Percentiles rank a stretch among this genome's conserved stretches.
Conservation (phyloP, 2,113 vertebrate species). For the Symphodus melops region DNA sequence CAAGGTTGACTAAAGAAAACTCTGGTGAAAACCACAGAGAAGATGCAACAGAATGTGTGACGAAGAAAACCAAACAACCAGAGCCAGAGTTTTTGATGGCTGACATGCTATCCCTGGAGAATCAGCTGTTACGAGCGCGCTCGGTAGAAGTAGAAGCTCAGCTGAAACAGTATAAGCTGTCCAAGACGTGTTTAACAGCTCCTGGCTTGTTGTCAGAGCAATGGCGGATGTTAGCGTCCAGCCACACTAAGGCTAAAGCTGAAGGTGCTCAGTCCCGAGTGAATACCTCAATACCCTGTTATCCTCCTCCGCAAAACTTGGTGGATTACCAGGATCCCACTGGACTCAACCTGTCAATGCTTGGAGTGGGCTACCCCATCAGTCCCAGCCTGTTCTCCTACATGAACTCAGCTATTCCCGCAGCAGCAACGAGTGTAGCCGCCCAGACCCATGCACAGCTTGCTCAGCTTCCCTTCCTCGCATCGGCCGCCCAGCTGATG, state of each 20-base stretch:
- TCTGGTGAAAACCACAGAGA: constrained; percentile 12
- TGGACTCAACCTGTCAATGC: constrained; percentile 90
- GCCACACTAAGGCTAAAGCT: constrained; percentile 73
- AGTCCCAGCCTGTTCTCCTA: constrained; percentile 92
- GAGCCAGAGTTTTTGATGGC: constrained; percentile 87
- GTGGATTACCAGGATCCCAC: constrained; percentile 89
- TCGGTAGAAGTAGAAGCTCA: constrained; percentile 85
- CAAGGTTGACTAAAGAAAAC: constrained; percentile 45
- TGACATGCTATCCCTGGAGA: constrained; percentile 87
- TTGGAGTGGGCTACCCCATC: constrained; percentile 92
- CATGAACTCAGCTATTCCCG: constrained; percentile 86
- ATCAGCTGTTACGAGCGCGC: constrained; percentile 79
- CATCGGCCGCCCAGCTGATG: constrained; percentile 88
- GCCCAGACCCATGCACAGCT: constrained; percentile 83
- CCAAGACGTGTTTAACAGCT: constrained; percentile 83
- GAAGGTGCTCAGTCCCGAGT: constrained; percentile 76
- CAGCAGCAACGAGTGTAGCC: constrained; percentile 61
- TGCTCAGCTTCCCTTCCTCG: constrained; percentile 90
- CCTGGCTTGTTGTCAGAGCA: constrained; percentile 86
- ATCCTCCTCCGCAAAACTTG: constrained; percentile 86
- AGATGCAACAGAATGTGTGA: constrained; percentile 51
- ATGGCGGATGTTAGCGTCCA: constrained; percentile 86
- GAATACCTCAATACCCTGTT: constrained; percentile 86
- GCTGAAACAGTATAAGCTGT: constrained; percentile 85
- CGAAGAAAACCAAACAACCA: constrained; percentile 81